Percentiles rank a stretch among this genome's conserved stretches.
Evolutionary conservation across 2,113 vertebrate genomes (phyloP).

Genomic region (Ptyas mucosa): DNA sequence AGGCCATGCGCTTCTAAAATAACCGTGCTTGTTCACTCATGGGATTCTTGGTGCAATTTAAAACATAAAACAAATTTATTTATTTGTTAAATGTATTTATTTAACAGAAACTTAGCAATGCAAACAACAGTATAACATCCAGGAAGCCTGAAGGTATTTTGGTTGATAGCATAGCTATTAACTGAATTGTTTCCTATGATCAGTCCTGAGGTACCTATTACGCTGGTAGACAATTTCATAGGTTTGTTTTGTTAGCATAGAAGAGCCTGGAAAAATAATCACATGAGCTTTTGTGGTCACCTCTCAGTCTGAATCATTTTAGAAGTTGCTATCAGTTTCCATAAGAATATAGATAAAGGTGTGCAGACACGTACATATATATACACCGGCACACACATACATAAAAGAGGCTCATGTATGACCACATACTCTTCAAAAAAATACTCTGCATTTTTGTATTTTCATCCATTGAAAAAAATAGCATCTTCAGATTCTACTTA

Average conservation of each 20-base stretch:
- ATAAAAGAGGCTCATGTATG: background rate
- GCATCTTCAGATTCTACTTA: background rate
- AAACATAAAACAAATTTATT: background rate
- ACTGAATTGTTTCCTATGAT: background rate
- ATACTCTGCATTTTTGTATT: background rate
- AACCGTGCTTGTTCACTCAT: background rate
- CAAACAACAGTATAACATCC: background rate
- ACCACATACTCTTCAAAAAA: background rate
- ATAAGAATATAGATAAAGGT: background rate
- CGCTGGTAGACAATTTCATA: background rate
- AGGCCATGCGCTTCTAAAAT: background rate
- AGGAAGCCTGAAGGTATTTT: background rate
- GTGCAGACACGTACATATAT: background rate
- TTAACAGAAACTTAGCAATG: background rate
- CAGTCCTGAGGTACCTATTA: background rate
- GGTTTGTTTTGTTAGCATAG: background rate
- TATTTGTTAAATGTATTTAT: background rate
- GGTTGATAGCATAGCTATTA: background rate
- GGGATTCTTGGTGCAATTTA: background rate
- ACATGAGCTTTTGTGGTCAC: background rate
- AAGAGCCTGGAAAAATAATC: background rate
- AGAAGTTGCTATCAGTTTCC: background rate
- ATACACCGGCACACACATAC: background rate
- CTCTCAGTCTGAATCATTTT: background rate
- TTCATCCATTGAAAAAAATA: background rate